phyloP scores from a whole-genome alignment of 2,113 vertebrate species.

The Circaetus cinerascens region DNA sequence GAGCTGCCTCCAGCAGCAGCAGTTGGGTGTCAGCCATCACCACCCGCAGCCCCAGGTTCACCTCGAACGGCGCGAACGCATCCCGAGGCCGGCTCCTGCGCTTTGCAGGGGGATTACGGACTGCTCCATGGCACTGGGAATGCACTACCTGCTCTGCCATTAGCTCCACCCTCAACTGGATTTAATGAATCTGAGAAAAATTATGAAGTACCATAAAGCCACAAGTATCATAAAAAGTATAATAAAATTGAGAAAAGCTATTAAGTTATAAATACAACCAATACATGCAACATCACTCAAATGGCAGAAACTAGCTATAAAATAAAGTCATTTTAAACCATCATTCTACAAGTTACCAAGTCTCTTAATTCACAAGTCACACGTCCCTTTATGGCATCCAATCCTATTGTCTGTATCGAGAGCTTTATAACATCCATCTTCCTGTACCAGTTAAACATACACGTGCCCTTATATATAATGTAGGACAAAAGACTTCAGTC shows the following conservation, averaged over 20 bases:
- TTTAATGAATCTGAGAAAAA: constrained; percentile 75
- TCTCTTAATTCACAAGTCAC: constrained; percentile 68
- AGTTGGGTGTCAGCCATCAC: background rate
- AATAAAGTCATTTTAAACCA: constrained; percentile 69
- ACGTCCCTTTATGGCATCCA: constrained; percentile 19
- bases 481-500: background rate
- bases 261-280: constrained; percentile 81
- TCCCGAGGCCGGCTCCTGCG: fast-evolving
- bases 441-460: background rate
- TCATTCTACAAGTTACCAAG: constrained; percentile 70
- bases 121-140: background rate
- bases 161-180: constrained; percentile 59
- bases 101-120: background rate
- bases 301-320: constrained; percentile 69
- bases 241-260: constrained; percentile 79
- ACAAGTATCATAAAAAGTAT: constrained; percentile 75
- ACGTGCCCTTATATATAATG: background rate
- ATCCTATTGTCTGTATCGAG: background rate
- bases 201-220: constrained; percentile 78
- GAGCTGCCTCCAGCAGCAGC: background rate
- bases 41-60: background rate
- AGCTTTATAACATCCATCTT: background rate
- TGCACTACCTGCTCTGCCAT: background rate
- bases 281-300: constrained; percentile 73
- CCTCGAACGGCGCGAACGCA: fast-evolving